Evolutionary conservation across 2,113 vertebrate species (phyloP).

Genomic region (Rhinoderma darwinii): DNA sequence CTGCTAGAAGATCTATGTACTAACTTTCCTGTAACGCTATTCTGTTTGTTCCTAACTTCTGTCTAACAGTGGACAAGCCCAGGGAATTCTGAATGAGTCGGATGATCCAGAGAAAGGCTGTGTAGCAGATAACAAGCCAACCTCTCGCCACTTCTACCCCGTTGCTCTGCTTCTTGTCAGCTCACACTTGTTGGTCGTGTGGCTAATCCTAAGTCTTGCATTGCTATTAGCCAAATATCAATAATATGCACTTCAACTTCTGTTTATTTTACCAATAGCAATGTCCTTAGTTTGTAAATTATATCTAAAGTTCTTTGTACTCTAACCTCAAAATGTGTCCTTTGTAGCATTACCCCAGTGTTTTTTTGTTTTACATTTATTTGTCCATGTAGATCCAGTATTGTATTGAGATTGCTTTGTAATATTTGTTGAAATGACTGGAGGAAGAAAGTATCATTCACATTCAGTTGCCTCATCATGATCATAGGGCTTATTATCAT

Average conservation of each 20-base stretch:
- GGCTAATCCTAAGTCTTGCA: constrained; percentile 99
- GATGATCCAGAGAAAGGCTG: constrained; percentile 95
- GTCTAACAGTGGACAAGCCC: constrained; percentile 90
- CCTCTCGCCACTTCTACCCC: constrained; percentile 99
- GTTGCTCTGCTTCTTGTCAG: constrained; percentile 99
- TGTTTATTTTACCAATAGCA: constrained; percentile 74
- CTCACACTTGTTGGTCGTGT: constrained; percentile 98
- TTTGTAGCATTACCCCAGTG: constrained; percentile 43
- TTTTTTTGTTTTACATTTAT: not conserved
- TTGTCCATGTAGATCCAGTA: constrained; percentile 11
- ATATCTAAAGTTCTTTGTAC: constrained; percentile 76
- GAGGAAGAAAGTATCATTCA: constrained; percentile 12
- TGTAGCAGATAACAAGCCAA: constrained; percentile 94
- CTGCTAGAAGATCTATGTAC: constrained; percentile 57
- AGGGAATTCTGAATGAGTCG: constrained; percentile 89
- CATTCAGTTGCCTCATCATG: constrained; percentile 7
- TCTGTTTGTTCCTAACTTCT: constrained; percentile 75
- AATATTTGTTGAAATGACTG: not conserved
- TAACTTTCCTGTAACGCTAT: constrained; percentile 73
- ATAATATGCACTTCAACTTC: constrained; percentile 79
- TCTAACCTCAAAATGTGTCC: constrained; percentile 70
- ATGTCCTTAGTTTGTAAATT: constrained; percentile 69
- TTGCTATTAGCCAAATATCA: constrained; percentile 99
- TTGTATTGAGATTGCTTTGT: constrained; percentile 11
- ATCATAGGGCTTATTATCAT: constrained; percentile 13